Evolutionary conservation across 2,888 invertebrate species (phyloP).

Genomic region (Neuroscelio doddi): DNA sequence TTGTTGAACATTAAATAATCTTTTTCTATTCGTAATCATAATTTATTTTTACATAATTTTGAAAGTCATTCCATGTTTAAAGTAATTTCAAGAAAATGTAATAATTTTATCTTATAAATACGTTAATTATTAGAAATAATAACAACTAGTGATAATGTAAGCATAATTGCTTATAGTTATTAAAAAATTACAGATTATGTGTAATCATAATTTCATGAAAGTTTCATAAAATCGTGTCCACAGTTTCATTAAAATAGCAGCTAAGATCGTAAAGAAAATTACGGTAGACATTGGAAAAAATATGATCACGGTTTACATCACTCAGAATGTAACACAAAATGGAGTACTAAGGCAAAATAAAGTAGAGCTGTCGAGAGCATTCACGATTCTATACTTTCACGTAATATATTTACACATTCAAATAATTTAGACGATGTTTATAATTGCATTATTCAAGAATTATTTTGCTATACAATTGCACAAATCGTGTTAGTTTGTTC

Average conservation of each 20-base stretch:
- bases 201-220: background rate
- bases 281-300: conserved; percentile 30
- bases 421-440: conserved; percentile 43
- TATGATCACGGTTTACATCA: conserved; percentile 48
- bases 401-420: conserved; percentile 47
- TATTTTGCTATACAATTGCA: conserved; percentile 34
- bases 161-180: too few species aligned
- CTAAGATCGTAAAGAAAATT: conserved; percentile 44
- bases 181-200: too few species aligned
- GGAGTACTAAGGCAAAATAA: conserved; percentile 35
- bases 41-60: too few species aligned
- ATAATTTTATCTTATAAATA: too few species aligned
- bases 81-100: too few species aligned
- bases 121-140: too few species aligned
- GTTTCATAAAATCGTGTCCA: background rate
- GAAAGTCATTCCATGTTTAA: too few species aligned
- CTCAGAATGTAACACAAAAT: conserved; percentile 40
- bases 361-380: conserved; percentile 37
- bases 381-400: conserved; percentile 39
- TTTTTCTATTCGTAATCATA: too few species aligned
- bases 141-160: too few species aligned
- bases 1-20: too few species aligned
- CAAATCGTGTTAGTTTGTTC: conserved; percentile 22
- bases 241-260: conserved; percentile 32
- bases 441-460: conserved; percentile 37